Base-by-base conservation (phyloP, 2,888 invertebrate species). In the Melangyna quadrimaculata region DNA sequence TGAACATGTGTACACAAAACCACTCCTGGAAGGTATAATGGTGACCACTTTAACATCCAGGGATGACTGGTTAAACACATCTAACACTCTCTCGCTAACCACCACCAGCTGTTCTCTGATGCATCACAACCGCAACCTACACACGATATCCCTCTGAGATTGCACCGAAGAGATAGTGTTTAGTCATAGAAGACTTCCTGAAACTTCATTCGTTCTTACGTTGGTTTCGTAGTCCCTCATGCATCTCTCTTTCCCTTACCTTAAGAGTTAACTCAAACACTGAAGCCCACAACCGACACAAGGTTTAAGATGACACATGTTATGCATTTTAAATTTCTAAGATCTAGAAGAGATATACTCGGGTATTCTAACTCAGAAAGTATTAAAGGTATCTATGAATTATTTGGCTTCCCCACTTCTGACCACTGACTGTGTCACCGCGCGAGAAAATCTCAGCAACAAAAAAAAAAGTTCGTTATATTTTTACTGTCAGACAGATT, bases 271-370 rank as follows among this genome's bases (percentile, higher is more conserved):
- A 43, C 22, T 32, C 35, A 55, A 55, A 69, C 45, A 70, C 59
- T 37, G 63, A 65, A 59, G 51, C 67, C 67, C 67, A 67, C 67
- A 45, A 45, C 12, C 27, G 22, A 43, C 43, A 63, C 65, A 67
- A 40, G 67, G 59, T 72, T 69, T 69, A 72, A 77, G 80, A 79
- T 84, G 79, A 84, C 84, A 84, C 84, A 84, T 84, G 84, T 84
- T 84, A 72, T 79, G 84, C 84, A 84, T 84, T 84, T 84, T 79
- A 67, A 79, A 84, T 79, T 79, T 84, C 51, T 53, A 40, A 79
- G 84, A 84, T 84, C 53, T 45, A 69, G 43, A 61, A 75, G 84
- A 84, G 84, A 84, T 79, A 84, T 37, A 29, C 45, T 48, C 22
- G 43, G 53, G 63, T 24, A 63, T 73, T 43, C 53, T 37, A 19